Evolutionary conservation across 2,797 vertebrate genomes (phyloP).

Genomic region (Botia kubotai): DNA sequence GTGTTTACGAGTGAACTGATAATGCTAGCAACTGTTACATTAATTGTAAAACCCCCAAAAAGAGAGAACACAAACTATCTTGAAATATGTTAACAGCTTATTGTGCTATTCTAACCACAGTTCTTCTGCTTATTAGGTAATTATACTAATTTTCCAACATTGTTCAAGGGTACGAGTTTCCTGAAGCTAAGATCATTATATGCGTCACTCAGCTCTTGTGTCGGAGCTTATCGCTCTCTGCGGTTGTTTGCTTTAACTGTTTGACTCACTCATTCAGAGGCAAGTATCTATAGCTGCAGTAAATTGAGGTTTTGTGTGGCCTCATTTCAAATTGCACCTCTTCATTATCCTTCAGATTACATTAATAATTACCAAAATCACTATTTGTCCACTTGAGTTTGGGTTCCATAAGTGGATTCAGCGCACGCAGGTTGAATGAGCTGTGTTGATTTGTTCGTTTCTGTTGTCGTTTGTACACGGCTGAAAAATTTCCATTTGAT

Average conservation of each 20-base stretch:
- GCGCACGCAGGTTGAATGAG: not conserved
- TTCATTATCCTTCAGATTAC: constrained; percentile 4
- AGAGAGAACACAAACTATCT: not conserved
- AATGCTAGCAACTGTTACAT: not conserved
- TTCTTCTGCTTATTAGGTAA: constrained; percentile 7
- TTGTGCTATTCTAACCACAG: not conserved
- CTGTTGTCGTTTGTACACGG: not conserved
- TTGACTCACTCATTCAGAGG: constrained; percentile 7
- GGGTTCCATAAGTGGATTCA: not conserved
- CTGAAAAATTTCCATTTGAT: not conserved
- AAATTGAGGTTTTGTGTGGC: constrained; percentile 18
- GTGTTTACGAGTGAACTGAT: too few relatives aligned
- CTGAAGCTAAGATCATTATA: constrained; percentile 1
- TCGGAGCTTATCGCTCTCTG: not conserved
- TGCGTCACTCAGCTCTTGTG: not conserved
- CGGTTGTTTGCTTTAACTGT: constrained; percentile 1
- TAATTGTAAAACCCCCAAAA: not conserved
- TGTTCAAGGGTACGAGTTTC: constrained; percentile 24
- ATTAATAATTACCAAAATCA: constrained; percentile 20
- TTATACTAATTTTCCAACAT: not conserved
- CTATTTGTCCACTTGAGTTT: constrained; percentile 33
- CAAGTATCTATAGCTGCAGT: not conserved
- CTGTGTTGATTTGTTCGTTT: not conserved
- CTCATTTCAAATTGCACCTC: not conserved
- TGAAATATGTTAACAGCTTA: not conserved